Percentiles rank a stretch among this genome's conserved stretches.
Evolutionary conservation across 2,797 vertebrate species (phyloP).

Genomic region (Paedocypris micromegethes): DNA sequence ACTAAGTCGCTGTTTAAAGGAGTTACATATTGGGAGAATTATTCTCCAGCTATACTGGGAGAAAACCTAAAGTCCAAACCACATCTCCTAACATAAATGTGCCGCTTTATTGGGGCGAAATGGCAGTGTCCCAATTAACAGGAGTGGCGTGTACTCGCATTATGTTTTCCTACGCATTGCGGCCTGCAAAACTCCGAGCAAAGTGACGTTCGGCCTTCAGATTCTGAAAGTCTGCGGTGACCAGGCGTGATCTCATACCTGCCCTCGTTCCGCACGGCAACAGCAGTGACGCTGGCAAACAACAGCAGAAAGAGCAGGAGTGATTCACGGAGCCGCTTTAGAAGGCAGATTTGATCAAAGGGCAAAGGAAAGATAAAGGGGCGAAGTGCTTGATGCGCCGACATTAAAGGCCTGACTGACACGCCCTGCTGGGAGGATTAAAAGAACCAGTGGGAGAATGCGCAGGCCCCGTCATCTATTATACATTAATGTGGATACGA

Average conservation of each 20-base stretch:
- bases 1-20: too few species aligned
- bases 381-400: slow-evolving; percentile 58
- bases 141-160: too few species aligned
- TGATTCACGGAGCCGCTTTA: slow-evolving; percentile 54
- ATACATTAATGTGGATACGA: slow-evolving; percentile 66
- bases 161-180: too few species aligned
- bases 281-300: slow-evolving; percentile 46
- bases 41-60: too few species aligned
- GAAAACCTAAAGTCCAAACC: too few species aligned
- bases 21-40: too few species aligned
- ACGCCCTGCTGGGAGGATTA: slow-evolving; percentile 60
- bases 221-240: too few species aligned
- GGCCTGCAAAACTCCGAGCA: too few species aligned
- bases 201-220: too few species aligned
- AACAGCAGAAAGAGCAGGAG: slow-evolving; percentile 44
- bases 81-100: too few species aligned
- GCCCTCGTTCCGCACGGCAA: slow-evolving; percentile 13
- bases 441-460: slow-evolving; percentile 60
- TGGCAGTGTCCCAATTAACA: too few species aligned
- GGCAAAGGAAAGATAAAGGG: slow-evolving; percentile 50
- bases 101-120: too few species aligned
- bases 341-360: slow-evolving; percentile 63
- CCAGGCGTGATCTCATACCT: slow-evolving; percentile 7
- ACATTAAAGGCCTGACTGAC: slow-evolving; percentile 62
- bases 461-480: slow-evolving; percentile 64